Evolutionary conservation across 2,888 invertebrate species (phyloP), one percentile per base, ranked within the genome.

Genomic region (Halocaridina rubra): DNA sequence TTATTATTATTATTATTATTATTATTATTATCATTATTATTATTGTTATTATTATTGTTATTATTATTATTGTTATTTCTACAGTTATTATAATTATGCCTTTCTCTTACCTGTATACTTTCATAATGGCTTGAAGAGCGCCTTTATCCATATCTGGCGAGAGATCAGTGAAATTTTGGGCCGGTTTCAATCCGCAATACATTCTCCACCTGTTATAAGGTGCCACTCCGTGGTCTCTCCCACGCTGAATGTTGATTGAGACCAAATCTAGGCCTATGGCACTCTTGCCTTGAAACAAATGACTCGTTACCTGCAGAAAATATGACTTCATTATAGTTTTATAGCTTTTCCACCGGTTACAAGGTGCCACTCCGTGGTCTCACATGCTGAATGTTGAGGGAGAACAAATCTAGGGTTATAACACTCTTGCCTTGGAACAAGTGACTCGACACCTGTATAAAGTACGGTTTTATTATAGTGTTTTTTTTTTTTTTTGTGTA

Each of bases 161-260:
- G 10, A 88, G 74, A 7, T 87, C 81, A 22, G 84, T n/a, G 69
- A 87, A 88, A 71, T 84, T 84, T 0, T 24, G 3, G 0, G 94
- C 93, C 22, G 92, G 91, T 0, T 92, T 90, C 67, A 97, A 91
- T 0, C 94, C 94, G 89, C 97, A 98, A 89, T 94, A 93, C 81
- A 94, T 92, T 74, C 97, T 92, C 94, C 95, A 97, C 39, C 92
- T 92, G 0, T 94, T 93, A 91, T 97, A 97, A 0, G 94, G 91
- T 0, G 96, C 95, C 81, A 97, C 91, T 0, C 97, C 97, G 90
- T 97, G 97, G 92, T 97, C 97, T 0, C 97, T 91, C 0, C 97
- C 97, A 46, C 97, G 93, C 91, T 97, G 97, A 89, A 97, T 96
- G 91, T 97, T 96, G 87, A 97, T 92, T 0, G 97, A 95, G 0